Percentiles rank a stretch among this genome's conserved stretches.
These are phyloP conservation scores for Lepidocolaptes lacrymiger DNA, from an alignment of 2,797 vertebrate species.

Conservation along the genomic window DNA sequence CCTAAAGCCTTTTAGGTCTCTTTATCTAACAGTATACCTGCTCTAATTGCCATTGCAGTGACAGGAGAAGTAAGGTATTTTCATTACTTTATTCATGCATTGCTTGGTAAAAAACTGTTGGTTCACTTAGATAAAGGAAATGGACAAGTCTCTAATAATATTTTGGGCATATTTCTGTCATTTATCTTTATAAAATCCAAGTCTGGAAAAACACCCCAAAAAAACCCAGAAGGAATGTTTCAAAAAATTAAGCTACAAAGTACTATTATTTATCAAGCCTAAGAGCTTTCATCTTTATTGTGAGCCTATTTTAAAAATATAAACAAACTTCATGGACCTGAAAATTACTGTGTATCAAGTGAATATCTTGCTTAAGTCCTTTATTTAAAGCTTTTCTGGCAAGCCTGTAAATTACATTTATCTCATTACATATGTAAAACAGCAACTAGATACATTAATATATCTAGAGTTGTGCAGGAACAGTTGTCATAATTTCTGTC, in stretches of 20 bases:
- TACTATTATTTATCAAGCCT: neutral
- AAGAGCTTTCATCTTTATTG: neutral
- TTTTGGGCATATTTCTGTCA: neutral
- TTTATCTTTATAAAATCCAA: neutral
- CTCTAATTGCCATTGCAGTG: neutral
- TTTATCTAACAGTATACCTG: neutral
- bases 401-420: neutral
- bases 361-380: neutral
- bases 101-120: neutral
- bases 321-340: neutral
- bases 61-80: neutral
- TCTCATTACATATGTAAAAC: neutral
- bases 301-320: neutral
- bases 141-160: neutral
- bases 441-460: neutral
- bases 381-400: neutral
- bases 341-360: neutral
- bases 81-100: neutral
- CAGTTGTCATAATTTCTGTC: neutral
- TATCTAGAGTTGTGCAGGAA: neutral
- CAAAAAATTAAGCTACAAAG: neutral
- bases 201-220: neutral
- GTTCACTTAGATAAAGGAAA: neutral
- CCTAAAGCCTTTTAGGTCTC: neutral
- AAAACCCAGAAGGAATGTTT: neutral